Conservation (phyloP, 2,113 vertebrate genomes). For the Pica pica region DNA sequence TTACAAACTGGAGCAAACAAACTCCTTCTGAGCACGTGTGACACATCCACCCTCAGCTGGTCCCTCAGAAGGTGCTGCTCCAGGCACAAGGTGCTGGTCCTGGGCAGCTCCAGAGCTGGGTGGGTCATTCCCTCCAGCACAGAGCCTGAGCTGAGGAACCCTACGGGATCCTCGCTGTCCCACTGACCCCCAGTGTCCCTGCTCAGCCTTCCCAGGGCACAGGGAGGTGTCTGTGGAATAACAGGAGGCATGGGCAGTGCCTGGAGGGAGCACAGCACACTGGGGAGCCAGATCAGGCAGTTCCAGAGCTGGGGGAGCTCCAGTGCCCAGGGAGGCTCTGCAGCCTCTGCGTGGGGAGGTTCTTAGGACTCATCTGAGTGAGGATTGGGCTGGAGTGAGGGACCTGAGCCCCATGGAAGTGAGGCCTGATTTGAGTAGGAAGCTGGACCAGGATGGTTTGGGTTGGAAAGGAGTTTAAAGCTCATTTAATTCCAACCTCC, state of each 20-base stretch:
- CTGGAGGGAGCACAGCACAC: fast-evolving
- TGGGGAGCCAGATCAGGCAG: background rate
- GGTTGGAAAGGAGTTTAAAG: background rate
- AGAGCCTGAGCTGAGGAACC: background rate
- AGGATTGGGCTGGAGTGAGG: background rate
- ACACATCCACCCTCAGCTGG: fast-evolving
- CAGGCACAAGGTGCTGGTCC: background rate
- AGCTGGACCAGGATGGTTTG: background rate
- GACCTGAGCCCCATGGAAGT: background rate
- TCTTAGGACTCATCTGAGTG: background rate
- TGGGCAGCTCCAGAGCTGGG: background rate
- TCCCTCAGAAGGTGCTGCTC: background rate
- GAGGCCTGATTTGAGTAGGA: background rate
- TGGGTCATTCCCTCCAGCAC: background rate
- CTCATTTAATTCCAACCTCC: background rate
- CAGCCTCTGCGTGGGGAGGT: background rate
- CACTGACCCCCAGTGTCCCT: background rate
- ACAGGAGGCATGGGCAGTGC: fast-evolving
- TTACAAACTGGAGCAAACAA: background rate
- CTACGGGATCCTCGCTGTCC: background rate
- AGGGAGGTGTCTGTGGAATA: background rate
- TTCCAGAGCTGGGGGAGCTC: background rate
- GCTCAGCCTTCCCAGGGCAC: background rate
- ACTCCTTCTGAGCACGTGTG: background rate
- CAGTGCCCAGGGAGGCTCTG: background rate